Evolutionary conservation across 2,113 vertebrate genomes (phyloP), one percentile per base, ranked within the genome.

Genomic region (Theristicus caerulescens): DNA sequence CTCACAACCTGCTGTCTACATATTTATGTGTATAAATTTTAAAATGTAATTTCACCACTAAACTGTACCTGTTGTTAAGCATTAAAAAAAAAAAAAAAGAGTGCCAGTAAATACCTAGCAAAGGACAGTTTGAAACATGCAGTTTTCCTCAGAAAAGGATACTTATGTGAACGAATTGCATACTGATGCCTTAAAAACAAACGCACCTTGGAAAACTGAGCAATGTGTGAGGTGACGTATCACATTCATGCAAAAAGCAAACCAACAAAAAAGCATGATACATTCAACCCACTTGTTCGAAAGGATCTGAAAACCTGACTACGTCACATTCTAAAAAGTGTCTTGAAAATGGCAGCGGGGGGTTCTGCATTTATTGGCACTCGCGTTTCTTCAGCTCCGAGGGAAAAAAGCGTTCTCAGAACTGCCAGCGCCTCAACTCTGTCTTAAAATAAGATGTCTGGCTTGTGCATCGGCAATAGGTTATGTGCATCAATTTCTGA

Each of bases 381-480:
- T 67, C 70, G 54, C 1, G 0, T 64, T 67, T 82, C 81, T 89
- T 91, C 65, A 73, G 72, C 47, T 74, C 51, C 1, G 6, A 71
- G 77, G 38, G 13, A 0, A 94, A 69, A 71, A 80, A 7, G 47
- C 57, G 44, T 87, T 94, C 94, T 65, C 57, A 59, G 76, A 95
- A 84, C 72, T 74, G 91, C 77, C 72, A 72, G 52, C 7, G 4
- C 78, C 62, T 94, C 80, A 76, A 4, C 47, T 57, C 74, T 70
- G 31, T 36, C 88, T 88, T 82, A 86, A 70, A 72, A 76, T 73
- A 82, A 92, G 91, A 94, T 85, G 21, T 55, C 71, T 78, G 88
- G 54, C 80, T 93, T 61, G 79, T 29, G 79, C 88, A 76, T 86
- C 92, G 93, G 79, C 82, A 93, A 85, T 80, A 93, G 90, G 87